Base-by-base conservation (phyloP, 92 coral and sea anemone genomes). In the Galaxea fascicularis region DNA sequence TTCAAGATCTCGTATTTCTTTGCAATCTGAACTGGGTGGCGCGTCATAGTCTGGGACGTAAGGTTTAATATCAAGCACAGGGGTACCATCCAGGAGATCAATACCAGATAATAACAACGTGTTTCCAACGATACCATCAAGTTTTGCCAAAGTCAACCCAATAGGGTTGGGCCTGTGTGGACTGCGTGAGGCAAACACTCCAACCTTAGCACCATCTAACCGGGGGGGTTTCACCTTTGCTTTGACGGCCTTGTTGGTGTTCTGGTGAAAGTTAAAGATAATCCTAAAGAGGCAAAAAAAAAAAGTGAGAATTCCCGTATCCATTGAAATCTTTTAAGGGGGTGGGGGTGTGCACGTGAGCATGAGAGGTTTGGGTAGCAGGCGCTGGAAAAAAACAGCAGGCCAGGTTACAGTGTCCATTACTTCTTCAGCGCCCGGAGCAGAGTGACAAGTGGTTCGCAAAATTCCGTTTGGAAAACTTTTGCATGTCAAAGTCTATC, bases 151-250 rank as follows among this genome's bases (percentile, higher is more conserved):
- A 18, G 94, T 88, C 4, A 91, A 77, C 26, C 94, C 94, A 88
- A 91, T 91, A 47, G 94, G 87, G 82, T 88, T 91, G 22, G 94
- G 94, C 52, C 94, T 87, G 84, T 91, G 94, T 9, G 94, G 94
- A 51, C 94, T 91, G 56, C 94, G 91, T 17, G 86, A 78, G 13
- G 94, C 88, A 79, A 91, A 91, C 41, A 91, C 92, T 0, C 94
- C 94, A 30, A 91, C 86, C 71, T 91, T 91, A 11, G 76, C 68
- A 0, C 94, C 94, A 59, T 91, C 89, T 73, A 91, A 87, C 29
- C 92, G 88, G 17, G 94, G 94, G 15, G 94, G 94, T 47, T 71
- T 84, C 25, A 91, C 92, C 65, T 91, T 91, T 20, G 94, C 89
- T 27, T 83, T 88, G 27, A 83, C 53, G 10, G 89, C 30, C 73